Percentiles rank a stretch among this genome's conserved stretches.
Evolutionary conservation across 2,888 invertebrate species (phyloP).

Genomic region (Eledona agricola): DNA sequence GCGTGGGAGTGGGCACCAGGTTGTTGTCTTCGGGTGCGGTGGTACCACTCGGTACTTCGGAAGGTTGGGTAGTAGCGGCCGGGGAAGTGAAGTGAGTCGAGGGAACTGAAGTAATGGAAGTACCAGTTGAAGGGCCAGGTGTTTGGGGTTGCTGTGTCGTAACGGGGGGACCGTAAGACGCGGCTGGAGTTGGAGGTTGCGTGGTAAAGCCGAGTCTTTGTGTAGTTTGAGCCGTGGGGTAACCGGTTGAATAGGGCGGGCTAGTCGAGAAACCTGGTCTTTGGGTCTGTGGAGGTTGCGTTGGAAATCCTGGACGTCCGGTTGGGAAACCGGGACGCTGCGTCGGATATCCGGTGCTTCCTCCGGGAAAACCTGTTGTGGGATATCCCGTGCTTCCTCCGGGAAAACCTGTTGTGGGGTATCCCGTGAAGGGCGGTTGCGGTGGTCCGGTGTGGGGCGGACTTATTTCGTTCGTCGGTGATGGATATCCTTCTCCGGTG

Average conservation of each 20-base stretch:
- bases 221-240: slow-evolving; percentile 7
- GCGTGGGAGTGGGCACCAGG: slow-evolving; percentile 28
- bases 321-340: slow-evolving; percentile 49
- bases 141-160: slow-evolving; percentile 10
- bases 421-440: slow-evolving; percentile 31
- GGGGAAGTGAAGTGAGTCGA: slow-evolving; percentile 39
- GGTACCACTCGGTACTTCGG: slow-evolving; percentile 33
- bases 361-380: slow-evolving; percentile 22
- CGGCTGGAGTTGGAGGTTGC: slow-evolving; percentile 4
- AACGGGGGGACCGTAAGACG: slow-evolving; percentile 6
- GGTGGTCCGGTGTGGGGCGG: slow-evolving; percentile 40
- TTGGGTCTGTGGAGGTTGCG: too few species aligned
- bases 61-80: slow-evolving; percentile 23
- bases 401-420: slow-evolving; percentile 16
- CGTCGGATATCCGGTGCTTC: slow-evolving; percentile 9
- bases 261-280: slow-evolving; percentile 10
- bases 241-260: slow-evolving; percentile 10
- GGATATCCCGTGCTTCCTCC: slow-evolving; percentile 40
- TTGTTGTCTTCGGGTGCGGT: slow-evolving; percentile 37
- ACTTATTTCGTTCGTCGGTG: slow-evolving; percentile 37
- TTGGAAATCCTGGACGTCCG: slow-evolving; percentile 28
- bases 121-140: slow-evolving; percentile 21
- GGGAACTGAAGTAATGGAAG: slow-evolving; percentile 35
- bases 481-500: slow-evolving; percentile 47
- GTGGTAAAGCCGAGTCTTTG: slow-evolving; percentile 9